These are phyloP conservation scores for Ctenodactylus gundi DNA, from an alignment of 2,113 vertebrate genomes.

Conservation along the genomic window DNA sequence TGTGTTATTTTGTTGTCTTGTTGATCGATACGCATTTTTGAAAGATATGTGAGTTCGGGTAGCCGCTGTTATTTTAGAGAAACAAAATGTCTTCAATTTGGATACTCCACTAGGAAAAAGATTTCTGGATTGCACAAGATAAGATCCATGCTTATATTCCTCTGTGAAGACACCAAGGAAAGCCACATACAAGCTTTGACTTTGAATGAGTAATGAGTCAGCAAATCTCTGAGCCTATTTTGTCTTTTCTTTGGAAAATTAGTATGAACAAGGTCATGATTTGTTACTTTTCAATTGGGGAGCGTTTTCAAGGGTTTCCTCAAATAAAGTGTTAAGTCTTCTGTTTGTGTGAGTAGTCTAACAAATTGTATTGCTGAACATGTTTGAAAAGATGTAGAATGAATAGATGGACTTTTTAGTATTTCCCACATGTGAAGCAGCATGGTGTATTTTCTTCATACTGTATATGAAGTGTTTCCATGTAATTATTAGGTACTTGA, in stretches of 20 bases:
- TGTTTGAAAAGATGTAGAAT: neutral
- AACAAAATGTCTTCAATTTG: slow-evolving; percentile 2
- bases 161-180: neutral
- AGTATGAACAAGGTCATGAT: neutral
- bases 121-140: neutral
- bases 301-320: slow-evolving; percentile 12
- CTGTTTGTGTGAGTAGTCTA: neutral
- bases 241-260: slow-evolving; percentile 13
- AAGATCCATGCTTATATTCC: neutral
- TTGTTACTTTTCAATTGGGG: neutral
- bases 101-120: neutral
- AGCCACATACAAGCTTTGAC: neutral
- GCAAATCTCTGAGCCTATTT: neutral
- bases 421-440: slow-evolving; percentile 23
- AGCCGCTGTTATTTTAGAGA: neutral
- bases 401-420: neutral
- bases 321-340: slow-evolving; percentile 36
- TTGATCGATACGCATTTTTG: neutral
- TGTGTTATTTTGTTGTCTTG: neutral
- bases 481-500: neutral
- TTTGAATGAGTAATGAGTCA: neutral
- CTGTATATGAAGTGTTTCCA: neutral
- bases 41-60: slow-evolving; percentile 18
- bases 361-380: slow-evolving; percentile 21
- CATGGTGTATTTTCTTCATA: neutral